Conservation (phyloP, 2,888 invertebrate genomes). For the Amphipyra tragopoginis region DNA sequence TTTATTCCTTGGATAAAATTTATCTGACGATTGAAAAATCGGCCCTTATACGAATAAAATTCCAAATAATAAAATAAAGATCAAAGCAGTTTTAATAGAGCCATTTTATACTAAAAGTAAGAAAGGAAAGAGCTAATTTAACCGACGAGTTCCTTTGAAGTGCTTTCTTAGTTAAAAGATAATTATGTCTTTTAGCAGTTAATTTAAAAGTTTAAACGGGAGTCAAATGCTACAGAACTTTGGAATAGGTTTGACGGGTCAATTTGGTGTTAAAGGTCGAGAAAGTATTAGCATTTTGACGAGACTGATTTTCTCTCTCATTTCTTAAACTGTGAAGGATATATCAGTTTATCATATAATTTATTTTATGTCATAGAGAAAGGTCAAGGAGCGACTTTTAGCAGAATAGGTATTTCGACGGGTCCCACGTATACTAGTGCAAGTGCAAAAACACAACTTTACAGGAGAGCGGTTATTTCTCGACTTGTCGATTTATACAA, state of each 20-base stretch:
- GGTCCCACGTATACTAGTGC: no score
- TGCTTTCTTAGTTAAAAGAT: conserved; percentile 16
- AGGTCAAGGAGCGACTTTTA: no score
- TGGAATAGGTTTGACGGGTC: conserved; percentile 5
- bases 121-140: conserved; percentile 18
- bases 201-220: conserved; percentile 34
- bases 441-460: no score
- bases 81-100: conserved; percentile 28
- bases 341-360: no score
- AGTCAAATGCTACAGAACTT: conserved; percentile 7
- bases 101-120: conserved; percentile 1
- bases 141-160: conserved; percentile 38
- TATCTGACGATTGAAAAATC: no score
- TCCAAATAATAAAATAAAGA: conserved; percentile 11
- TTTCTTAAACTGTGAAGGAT: neutral
- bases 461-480: no score
- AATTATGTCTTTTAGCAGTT: conserved; percentile 32
- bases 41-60: no score
- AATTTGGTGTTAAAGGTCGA: neutral
- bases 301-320: neutral
- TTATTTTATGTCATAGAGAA: no score
- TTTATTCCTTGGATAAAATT: no score
- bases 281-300: neutral
- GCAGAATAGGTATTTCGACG: no score
- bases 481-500: no score